These are phyloP conservation scores for Dynastes hyllus DNA, from an alignment of 2,888 invertebrate genomes.

Conservation along the genomic window DNA sequence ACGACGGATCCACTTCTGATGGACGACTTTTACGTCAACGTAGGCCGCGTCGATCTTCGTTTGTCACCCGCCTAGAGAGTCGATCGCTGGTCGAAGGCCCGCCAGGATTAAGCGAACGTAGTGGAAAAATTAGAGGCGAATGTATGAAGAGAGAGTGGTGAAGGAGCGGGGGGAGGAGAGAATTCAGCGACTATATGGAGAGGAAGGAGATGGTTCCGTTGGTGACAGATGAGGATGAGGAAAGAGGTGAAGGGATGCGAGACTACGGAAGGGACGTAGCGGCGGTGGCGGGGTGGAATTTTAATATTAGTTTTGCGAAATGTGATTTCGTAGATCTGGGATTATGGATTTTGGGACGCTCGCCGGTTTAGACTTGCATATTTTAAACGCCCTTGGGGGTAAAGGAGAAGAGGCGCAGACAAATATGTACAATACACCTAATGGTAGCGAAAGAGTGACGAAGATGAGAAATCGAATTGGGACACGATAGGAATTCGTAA, in stretches of 20 bases:
- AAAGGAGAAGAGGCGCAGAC: neutral
- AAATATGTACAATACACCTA: conserved; percentile 10
- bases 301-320: conserved; percentile 67
- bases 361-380: conserved; percentile 64
- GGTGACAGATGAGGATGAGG: neutral
- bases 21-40: conserved; percentile 44
- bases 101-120: conserved; percentile 15
- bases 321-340: conserved; percentile 66
- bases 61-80: neutral
- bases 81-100: conserved; percentile 5
- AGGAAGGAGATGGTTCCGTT: conserved; percentile 4
- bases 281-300: conserved; percentile 50
- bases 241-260: neutral
- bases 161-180: neutral
- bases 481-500: no score
- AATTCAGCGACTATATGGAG: neutral
- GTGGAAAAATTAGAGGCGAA: conserved; percentile 33
- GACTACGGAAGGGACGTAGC: neutral
- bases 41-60: conserved; percentile 27
- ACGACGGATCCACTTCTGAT: conserved; percentile 29
- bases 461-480: neutral
- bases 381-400: conserved; percentile 57
- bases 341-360: conserved; percentile 64
- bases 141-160: neutral
- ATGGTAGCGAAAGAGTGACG: neutral